Conservation (phyloP, 2,888 invertebrate genomes). For the Hirudinaria manillensis region DNA sequence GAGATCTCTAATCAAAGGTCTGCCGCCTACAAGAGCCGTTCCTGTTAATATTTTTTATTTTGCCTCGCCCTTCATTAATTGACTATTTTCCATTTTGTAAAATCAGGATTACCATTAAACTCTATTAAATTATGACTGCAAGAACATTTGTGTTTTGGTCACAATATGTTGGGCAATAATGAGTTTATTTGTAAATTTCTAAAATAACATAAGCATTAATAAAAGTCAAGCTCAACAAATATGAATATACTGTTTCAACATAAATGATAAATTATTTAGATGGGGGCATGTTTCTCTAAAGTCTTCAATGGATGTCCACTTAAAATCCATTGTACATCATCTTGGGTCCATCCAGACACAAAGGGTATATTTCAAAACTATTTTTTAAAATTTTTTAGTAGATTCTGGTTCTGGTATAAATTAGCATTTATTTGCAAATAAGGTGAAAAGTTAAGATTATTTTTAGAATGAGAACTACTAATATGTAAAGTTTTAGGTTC, state of each 20-base stretch:
- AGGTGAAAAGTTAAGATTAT: background rate
- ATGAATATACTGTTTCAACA: too few species aligned
- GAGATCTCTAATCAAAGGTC: constrained; percentile 64
- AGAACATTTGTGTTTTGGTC: too few species aligned
- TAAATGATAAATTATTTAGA: constrained; percentile 53
- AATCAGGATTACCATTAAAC: too few species aligned
- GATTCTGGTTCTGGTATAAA: background rate
- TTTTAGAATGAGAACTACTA: background rate
- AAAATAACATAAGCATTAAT: too few species aligned
- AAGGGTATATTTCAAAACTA: constrained; percentile 55
- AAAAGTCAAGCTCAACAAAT: too few species aligned
- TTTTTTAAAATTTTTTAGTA: background rate
- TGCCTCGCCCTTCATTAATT: too few species aligned
- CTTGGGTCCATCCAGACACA: constrained; percentile 97
- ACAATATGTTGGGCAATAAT: too few species aligned
- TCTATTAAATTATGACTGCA: too few species aligned
- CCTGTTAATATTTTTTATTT: constrained; percentile 58
- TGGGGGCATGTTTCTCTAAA: constrained; percentile 94
- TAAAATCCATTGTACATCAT: constrained; percentile 86
- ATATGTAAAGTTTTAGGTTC: background rate
- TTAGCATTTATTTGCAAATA: background rate
- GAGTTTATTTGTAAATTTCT: too few species aligned
- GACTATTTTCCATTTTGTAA: too few species aligned
- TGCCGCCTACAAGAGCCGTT: constrained; percentile 95
- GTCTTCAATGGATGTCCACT: constrained; percentile 93